Conservation (phyloP, 2,113 vertebrate species). For the Salvelinus alpinus region DNA sequence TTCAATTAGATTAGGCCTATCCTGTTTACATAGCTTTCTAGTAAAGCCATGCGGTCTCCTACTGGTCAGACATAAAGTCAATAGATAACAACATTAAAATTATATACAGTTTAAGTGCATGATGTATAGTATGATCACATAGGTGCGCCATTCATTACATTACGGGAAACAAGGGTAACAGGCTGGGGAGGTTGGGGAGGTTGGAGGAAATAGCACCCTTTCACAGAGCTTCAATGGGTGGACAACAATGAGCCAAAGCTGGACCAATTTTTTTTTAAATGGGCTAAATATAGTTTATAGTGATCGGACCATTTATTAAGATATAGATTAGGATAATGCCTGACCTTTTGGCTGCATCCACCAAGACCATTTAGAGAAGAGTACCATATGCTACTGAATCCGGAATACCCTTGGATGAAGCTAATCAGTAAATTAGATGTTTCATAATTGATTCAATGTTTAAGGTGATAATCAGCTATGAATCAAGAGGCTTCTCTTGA, state of each 20-base stretch:
- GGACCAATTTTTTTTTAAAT: too few species aligned
- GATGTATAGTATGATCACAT: too few species aligned
- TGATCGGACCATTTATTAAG: neutral
- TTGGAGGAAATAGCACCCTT: too few species aligned
- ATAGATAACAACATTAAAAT: slow-evolving; percentile 42
- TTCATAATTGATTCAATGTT: slow-evolving; percentile 26
- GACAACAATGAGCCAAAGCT: too few species aligned
- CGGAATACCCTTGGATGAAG: slow-evolving; percentile 24
- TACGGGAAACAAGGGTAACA: too few species aligned
- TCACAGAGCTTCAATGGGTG: too few species aligned
- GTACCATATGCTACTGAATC: neutral
- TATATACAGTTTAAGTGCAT: slow-evolving; percentile 4
- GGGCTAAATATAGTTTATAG: neutral
- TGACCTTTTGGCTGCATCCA: slow-evolving; percentile 7
- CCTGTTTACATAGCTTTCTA: slow-evolving; percentile 39
- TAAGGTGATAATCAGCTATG: slow-evolving; percentile 10
- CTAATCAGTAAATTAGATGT: slow-evolving; percentile 31
- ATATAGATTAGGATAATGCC: slow-evolving; percentile 28
- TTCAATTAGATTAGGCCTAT: neutral
- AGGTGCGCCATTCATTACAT: too few species aligned
- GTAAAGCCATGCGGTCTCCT: neutral
- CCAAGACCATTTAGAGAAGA: slow-evolving; percentile 18
- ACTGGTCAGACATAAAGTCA: slow-evolving; percentile 43
- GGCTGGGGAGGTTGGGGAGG: too few species aligned
- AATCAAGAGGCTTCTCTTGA: slow-evolving; percentile 24